Conservation (phyloP, 1,140 invertebrate species). For the Cyrtorhinus lividipennis region DNA sequence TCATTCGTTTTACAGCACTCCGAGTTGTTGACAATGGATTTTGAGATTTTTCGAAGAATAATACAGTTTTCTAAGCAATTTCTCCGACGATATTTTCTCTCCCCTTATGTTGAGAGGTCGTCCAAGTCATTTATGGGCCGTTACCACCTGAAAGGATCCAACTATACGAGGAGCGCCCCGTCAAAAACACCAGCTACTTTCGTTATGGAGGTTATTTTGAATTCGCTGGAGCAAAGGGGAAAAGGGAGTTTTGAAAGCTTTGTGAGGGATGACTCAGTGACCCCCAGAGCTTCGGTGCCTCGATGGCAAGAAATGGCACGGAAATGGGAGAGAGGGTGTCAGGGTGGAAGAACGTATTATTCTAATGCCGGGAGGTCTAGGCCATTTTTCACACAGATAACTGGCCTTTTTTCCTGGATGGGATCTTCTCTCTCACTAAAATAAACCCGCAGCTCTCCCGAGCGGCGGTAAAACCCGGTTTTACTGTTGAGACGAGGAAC, state of each 20-base stretch:
- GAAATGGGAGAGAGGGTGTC: not conserved
- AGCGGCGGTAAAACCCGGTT: not conserved
- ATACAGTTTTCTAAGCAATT: no score
- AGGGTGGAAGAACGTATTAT: not conserved
- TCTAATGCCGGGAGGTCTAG: slow-evolving; percentile 5
- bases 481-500: not conserved
- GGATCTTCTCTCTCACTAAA: not conserved
- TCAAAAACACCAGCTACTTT: not conserved
- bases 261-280: not conserved
- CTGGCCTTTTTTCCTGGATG: not conserved
- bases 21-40: no score
- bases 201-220: not conserved
- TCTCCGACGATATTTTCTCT: no score
- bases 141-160: no score
- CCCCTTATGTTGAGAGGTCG: no score
- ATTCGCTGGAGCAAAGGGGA: not conserved
- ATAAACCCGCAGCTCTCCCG: not conserved
- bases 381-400: slow-evolving; percentile 7
- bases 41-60: no score
- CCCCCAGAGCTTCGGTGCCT: no score
- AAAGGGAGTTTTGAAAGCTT: no score
- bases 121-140: no score
- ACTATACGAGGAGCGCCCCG: not conserved
- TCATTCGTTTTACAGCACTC: no score
- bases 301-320: no score